A percentile compares a stretch with the other conserved stretches of the same genome.
These are phyloP conservation scores for Heptranchias perlo DNA, from an alignment of 2,113 vertebrate species.

Conservation along the genomic window DNA sequence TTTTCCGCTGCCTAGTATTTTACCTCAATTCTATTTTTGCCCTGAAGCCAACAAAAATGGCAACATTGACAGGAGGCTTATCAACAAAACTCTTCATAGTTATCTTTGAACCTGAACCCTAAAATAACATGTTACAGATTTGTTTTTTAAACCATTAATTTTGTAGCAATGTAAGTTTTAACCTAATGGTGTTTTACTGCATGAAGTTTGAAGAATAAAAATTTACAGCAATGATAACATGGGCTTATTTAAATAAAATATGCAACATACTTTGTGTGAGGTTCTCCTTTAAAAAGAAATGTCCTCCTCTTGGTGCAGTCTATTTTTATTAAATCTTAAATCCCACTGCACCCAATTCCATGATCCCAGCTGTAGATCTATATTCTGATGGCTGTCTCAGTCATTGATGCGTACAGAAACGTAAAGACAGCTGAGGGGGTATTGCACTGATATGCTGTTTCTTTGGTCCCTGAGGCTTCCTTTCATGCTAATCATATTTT, in stretches of 20 bases:
- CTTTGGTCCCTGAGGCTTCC: constrained; percentile 17
- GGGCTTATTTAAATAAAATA: background rate
- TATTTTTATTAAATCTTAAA: constrained; percentile 28
- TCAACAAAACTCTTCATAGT: background rate
- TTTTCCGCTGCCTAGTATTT: background rate
- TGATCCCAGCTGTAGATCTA: background rate
- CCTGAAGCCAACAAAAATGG: background rate
- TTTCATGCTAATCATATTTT: constrained; percentile 36
- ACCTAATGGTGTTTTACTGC: background rate
- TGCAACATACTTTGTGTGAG: background rate
- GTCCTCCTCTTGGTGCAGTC: background rate
- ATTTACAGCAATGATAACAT: background rate
- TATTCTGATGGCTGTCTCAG: constrained; percentile 34
- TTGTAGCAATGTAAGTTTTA: background rate
- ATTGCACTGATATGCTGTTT: constrained; percentile 30
- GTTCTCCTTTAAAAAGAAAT: constrained; percentile 7
- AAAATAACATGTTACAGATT: background rate
- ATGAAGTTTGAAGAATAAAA: background rate
- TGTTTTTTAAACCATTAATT: background rate
- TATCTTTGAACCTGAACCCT: background rate
- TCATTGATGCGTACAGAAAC: constrained; percentile 19
- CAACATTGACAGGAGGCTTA: background rate
- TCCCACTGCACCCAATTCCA: constrained; percentile 15
- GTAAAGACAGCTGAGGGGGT: constrained; percentile 30
- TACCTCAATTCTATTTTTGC: background rate